Base-by-base conservation (phyloP, 2,888 invertebrate genomes). In the Orchesella flavescens region DNA sequence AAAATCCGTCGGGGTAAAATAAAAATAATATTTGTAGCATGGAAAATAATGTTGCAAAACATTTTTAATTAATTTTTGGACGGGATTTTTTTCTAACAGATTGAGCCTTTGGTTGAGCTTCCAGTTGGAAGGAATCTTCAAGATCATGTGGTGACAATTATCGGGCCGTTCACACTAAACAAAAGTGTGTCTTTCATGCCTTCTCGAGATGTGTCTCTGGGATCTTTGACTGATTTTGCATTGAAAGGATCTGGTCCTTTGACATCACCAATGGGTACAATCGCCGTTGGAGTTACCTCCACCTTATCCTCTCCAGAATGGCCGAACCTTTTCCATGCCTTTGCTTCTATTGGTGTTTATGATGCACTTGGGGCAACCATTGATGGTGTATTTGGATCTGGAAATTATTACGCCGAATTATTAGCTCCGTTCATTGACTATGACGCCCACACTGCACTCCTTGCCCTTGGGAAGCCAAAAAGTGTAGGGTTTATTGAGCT, bases 401-500 rank as follows among this genome's bases (percentile, higher is more conserved):
- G 49, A 17, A 65, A 24, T 23, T 9, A 23, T 7, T 9, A 24
- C 1, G 7, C 55, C 21, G n/a, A 13, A 17, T 84, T 49, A 53
- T 17, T 73, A 5, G 34, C 53, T 10, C 19, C 44, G 9, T 55
- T 61, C 44, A 61, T 57, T 10, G 57, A 34, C 7, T 72, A 59
- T 10, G 84, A 81, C 17, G n/a, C 81, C 7, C 76, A 81, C 71
- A 43, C 76, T 19, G 80, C 76, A 15, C 24, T 65, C 5, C 49
- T 84, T 9, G 21, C 81, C 10, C 12, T 73, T 4, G 80, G 80
- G n/a, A 53, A 43, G 13, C 84, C 84, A 19, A 59, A 81, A 49
- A 81, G 84, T 57, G 61, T 49, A 1, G 84, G 84, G 10, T 72
- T n/a, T 49, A 55, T 84, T 2, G 13, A 21, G 34, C 61, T 84